Base-by-base conservation (phyloP, 2,113 vertebrate species). In the Odontesthes bonariensis region DNA sequence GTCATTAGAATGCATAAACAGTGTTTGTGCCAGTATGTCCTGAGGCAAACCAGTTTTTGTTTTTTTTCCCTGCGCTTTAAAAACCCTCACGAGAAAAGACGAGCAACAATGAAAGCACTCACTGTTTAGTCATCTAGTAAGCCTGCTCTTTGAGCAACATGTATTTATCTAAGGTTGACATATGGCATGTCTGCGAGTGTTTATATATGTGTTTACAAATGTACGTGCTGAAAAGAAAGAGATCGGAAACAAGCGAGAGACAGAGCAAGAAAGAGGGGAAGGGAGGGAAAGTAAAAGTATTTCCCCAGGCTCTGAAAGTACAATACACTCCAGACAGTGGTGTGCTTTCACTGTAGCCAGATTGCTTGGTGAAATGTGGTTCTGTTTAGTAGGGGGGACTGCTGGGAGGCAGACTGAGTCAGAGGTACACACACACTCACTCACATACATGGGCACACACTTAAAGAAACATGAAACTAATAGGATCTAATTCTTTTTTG, bases 341-440 rank as follows among this genome's bases (percentile, higher is more conserved):
- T 84, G 79, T 81, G 78, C 73, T 88, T 82, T 88, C 68, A 83
- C 82, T 85, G 73, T 67, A 77, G 69, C 73, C 47, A 79, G 84
- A 90, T 75, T 62, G 67, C 76, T 42, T 38, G n/a, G 54, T 20
- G 33, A 88, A 93, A 93, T 93, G 79, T 94, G 92, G 90, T 91
- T 93, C 77, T 92, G 83, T 89, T 93, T 93, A 93, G 74, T 74
- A 59, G 59, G 47, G 49, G 77, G 72, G 65, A 67, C 68, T 70
- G 78, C 74, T 71, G 63, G 60, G 14, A 40, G 52, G 57, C 67
- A 81, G 77, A 64, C 14, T 16, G 81, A 58, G 42, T 23, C 76
- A 23, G 69, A 22, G 20, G 5, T 12, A 40, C 6, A 32, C 56
- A 49, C 32, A 60, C 20, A 53, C n/a, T 40, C 52, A 69, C 55